Base-by-base conservation (phyloP, 2,888 invertebrate genomes). In the Steromphala cineraria region DNA sequence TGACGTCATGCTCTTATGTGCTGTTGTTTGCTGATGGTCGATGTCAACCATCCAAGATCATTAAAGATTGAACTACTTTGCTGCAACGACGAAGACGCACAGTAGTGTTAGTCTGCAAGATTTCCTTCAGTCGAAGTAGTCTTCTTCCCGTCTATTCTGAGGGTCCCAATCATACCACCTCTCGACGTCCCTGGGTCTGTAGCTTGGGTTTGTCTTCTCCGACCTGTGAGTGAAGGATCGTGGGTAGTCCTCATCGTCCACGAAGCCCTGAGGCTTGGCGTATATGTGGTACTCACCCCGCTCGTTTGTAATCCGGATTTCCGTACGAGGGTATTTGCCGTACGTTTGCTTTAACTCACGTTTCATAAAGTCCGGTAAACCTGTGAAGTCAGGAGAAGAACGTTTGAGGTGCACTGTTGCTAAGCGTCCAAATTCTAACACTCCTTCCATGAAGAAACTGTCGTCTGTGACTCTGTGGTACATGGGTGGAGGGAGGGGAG, bases 201-300 rank as follows among this genome's bases (percentile, higher is more conserved):
- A 74, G n/a, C 67, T 28, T 17, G 15, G 24, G 13, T n/a, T 53
- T 21, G 15, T 56, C 19, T 8, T 17, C 74, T 24, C 36, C 13
- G 56, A 55, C 40, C 53, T n/a, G 24, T 53, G 53, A 17, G 53
- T 53, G 40, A 46, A 62, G 5, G 62, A 31, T 17, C 78, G 19
- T 10, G 53, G 55, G 40, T 62, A 67, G 62, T 62, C 40, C 7
- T 56, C 62, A 4, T 78, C 78, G 31, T 78, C 62, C 3, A 31
- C 19, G 36, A 24, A 46, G 46, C 55, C 55, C 17, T 53, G 19
- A 3, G 84, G 84, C 5, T 79, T 80, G n/a, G 86, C 86, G 74
- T 84, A 85, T 13, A 86, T 83, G 52, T 85, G 85, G 75, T 82
- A 84, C 67, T 85, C 83, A 0, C 85, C 85, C 0, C 79, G 78